phyloP scores from a whole-genome alignment of 1,140 invertebrate genomes.

The Aphidius gifuensis region DNA sequence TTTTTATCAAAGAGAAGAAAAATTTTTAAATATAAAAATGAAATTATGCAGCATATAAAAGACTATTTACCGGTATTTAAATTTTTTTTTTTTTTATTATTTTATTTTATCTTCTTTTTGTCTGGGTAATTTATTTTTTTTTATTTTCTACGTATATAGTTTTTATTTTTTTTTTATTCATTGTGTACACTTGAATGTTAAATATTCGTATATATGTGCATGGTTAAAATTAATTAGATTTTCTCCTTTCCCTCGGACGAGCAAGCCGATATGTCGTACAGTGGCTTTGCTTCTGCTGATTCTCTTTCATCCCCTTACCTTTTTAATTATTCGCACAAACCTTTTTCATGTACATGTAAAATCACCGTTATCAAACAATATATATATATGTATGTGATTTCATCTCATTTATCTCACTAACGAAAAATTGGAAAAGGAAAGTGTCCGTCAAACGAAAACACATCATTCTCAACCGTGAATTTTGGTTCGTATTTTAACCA shows the following conservation, averaged over 20 bases:
- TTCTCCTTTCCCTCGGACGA: slow-evolving; percentile 29
- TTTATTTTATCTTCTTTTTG: slow-evolving; percentile 11
- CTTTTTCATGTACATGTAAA: neutral
- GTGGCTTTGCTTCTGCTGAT: slow-evolving; percentile 29
- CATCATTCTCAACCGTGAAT: too few species aligned
- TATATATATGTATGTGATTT: too few species aligned
- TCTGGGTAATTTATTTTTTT: too few species aligned
- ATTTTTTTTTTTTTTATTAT: slow-evolving; percentile 24
- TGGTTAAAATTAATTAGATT: slow-evolving; percentile 34
- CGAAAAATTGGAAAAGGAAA: too few species aligned
- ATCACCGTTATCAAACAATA: too few species aligned
- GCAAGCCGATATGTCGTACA: slow-evolving; percentile 18
- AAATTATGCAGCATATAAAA: slow-evolving; percentile 25
- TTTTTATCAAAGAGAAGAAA: too few species aligned
- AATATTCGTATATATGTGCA: neutral
- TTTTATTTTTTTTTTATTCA: neutral
- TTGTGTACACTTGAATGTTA: neutral
- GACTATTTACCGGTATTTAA: slow-evolving; percentile 35
- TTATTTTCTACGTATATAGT: too few species aligned
- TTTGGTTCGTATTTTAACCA: too few species aligned
- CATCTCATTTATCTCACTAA: too few species aligned
- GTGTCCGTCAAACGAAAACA: too few species aligned
- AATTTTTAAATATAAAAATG: neutral
- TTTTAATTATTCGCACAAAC: slow-evolving; percentile 37
- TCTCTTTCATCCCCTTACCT: slow-evolving; percentile 33